These are phyloP conservation scores for Protonemura montana DNA, from an alignment of 2,888 invertebrate species.

Conservation along the genomic window DNA sequence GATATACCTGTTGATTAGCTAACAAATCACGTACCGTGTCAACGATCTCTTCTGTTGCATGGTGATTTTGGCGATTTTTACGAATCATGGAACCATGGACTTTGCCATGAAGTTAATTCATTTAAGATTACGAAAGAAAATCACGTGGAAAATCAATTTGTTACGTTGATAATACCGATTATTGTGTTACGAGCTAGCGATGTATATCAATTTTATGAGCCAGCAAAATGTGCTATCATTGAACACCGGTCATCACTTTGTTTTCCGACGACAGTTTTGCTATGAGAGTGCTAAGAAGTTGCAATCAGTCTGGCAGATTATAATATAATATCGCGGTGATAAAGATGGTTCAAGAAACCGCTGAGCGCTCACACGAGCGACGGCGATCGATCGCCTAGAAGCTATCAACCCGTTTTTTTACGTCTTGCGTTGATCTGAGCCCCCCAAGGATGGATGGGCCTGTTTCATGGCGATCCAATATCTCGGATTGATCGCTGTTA, in stretches of 20 bases:
- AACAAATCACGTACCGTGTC: not conserved
- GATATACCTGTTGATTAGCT: not conserved
- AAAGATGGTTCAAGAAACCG: not conserved
- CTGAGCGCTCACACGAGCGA: not conserved
- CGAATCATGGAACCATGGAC: not conserved
- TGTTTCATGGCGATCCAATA: not conserved
- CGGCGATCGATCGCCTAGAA: not conserved
- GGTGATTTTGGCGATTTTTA: not conserved
- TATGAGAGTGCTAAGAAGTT: not conserved
- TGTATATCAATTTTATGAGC: not conserved
- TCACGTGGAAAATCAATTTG: not conserved
- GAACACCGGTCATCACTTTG: not conserved
- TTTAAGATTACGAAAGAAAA: not conserved
- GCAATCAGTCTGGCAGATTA: not conserved
- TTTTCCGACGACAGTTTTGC: not conserved
- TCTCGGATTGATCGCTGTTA: not conserved
- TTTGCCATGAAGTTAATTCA: not conserved
- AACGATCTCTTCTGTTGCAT: not conserved
- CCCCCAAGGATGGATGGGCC: not conserved
- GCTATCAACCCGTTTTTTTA: not conserved
- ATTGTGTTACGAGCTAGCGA: not conserved
- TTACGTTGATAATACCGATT: not conserved
- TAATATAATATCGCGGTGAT: not conserved
- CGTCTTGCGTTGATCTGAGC: not conserved
- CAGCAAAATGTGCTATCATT: not conserved